Evolutionary conservation across 2,113 vertebrate species (phyloP), one percentile per base, ranked within the genome.

Genomic region (Daphoenositta chrysoptera): DNA sequence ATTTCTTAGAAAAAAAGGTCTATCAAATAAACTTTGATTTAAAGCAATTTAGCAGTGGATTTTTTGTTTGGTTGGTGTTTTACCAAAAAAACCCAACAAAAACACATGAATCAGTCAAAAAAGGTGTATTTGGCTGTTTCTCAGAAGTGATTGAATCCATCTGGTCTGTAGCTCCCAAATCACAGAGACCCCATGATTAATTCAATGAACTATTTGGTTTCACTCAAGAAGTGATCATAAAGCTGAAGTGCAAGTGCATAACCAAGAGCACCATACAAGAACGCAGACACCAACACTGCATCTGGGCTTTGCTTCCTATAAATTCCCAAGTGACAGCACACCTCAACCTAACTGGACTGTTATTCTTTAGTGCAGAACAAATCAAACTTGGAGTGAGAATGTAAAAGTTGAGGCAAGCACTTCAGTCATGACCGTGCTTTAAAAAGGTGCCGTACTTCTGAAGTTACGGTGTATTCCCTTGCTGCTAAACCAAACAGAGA

Each of bases 401-500:
- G 18, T 71, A 93, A 93, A 96, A 93, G 44, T 42, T 71, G 54
- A 87, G 79, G 56, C 40, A 56, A 75, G 71, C 56, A 30, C 65
- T 42, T 44, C 51, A 58, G 1, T 54, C 47, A 44, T 10, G 60
- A 66, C 33, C 7, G 2, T 26, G 35, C 44, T 78, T 84, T 78
- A n/a, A 70, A 80, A 82, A 91, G 69, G 64, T 61, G 58, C 66
- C 35, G 22, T n/a, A n/a, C 44, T 90, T 77, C 22, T 56, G 47
- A 84, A 79, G 82, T 89, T 66, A 72, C 48, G 65, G 65, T 37
- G 57, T 82, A 89, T 83, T 80, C 89, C 35, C 71, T 86, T 39
- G 70, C 83, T 90, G 56, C 58, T 95, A 82, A 97, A 96, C 65
- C 40, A 23, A 94, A 90, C 70, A 6, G 37, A 90, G 77, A 65